phyloP scores from a whole-genome alignment of 2,797 vertebrate genomes.

The Parambassis ranga region DNA sequence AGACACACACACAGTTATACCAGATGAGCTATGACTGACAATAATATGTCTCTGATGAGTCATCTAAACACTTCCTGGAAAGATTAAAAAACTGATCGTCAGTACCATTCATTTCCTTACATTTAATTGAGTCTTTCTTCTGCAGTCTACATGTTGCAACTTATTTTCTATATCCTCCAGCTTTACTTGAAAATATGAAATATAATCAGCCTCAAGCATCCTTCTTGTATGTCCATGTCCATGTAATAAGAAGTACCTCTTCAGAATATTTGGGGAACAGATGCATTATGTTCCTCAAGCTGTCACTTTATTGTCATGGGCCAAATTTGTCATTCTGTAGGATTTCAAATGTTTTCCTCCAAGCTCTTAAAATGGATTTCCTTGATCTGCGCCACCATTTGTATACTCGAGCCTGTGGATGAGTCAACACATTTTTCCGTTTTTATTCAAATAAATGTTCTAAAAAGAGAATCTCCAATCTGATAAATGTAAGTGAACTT shows the following conservation, averaged over 20 bases:
- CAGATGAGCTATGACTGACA: not conserved
- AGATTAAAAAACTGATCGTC: too few relatives aligned
- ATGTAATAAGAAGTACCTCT: conserved; percentile 8
- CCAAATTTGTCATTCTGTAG: conserved; percentile 54
- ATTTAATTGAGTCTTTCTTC: not conserved
- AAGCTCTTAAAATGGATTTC: conserved; percentile 48
- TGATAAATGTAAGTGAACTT: conserved; percentile 23
- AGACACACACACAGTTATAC: not conserved
- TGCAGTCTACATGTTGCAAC: not conserved
- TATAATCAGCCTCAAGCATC: not conserved
- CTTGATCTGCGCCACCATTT: conserved; percentile 45
- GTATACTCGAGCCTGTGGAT: conserved; percentile 15
- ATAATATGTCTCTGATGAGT: too few relatives aligned
- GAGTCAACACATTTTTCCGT: conserved; percentile 27
- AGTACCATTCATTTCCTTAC: not conserved
- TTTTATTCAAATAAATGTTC: too few relatives aligned
- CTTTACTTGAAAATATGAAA: too few relatives aligned
- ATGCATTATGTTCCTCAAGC: conserved; percentile 47
- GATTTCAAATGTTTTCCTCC: conserved; percentile 53
- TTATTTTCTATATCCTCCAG: not conserved
- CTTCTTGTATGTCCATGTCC: conserved; percentile 22
- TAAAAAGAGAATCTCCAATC: conserved; percentile 15
- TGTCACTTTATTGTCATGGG: conserved; percentile 37
- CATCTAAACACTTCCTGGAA: too few relatives aligned
- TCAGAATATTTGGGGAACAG: conserved; percentile 52